phyloP scores from a whole-genome alignment of 2,113 vertebrate genomes.

The Trichechus manatus region DNA sequence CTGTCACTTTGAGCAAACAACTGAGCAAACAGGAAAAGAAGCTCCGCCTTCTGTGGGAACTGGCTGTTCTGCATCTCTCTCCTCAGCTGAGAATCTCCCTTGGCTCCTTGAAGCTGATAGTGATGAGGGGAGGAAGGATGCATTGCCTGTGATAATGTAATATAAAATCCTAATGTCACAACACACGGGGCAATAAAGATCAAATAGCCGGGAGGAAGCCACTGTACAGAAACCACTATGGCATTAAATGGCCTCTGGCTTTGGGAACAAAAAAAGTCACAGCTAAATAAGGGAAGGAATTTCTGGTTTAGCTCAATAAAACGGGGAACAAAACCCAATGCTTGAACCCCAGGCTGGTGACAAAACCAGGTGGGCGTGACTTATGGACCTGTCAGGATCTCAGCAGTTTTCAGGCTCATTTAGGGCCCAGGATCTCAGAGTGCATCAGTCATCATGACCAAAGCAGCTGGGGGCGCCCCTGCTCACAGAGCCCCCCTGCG shows the following conservation, averaged over 20 bases:
- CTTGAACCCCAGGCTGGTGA: background rate
- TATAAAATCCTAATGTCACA: slow-evolving; percentile 7
- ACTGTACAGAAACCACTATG: slow-evolving; percentile 20
- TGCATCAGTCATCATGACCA: slow-evolving; percentile 64
- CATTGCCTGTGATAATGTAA: background rate
- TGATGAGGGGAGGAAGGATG: background rate
- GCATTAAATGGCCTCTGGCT: background rate
- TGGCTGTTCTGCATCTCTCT: background rate
- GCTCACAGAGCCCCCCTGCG: slow-evolving; percentile 54
- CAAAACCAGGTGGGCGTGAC: slow-evolving; percentile 12
- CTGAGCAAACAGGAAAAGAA: background rate
- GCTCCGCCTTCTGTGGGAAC: background rate
- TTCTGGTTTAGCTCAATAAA: slow-evolving; percentile 31
- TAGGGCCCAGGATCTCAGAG: slow-evolving; percentile 29
- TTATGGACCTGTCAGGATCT: slow-evolving; percentile 76
- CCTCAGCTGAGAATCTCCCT: background rate
- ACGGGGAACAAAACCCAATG: background rate
- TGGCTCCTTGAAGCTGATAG: background rate
- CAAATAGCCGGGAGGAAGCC: background rate
- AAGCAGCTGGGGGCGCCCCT: slow-evolving; percentile 20
- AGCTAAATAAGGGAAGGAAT: slow-evolving; percentile 27
- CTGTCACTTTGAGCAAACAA: background rate
- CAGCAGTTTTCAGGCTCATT: slow-evolving; percentile 33
- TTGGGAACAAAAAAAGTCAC: slow-evolving; percentile 53
- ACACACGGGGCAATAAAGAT: background rate